Evolutionary conservation across 1,140 invertebrate genomes (phyloP), one percentile per base, ranked within the genome.

Genomic region (Penaeus chinensis): DNA sequence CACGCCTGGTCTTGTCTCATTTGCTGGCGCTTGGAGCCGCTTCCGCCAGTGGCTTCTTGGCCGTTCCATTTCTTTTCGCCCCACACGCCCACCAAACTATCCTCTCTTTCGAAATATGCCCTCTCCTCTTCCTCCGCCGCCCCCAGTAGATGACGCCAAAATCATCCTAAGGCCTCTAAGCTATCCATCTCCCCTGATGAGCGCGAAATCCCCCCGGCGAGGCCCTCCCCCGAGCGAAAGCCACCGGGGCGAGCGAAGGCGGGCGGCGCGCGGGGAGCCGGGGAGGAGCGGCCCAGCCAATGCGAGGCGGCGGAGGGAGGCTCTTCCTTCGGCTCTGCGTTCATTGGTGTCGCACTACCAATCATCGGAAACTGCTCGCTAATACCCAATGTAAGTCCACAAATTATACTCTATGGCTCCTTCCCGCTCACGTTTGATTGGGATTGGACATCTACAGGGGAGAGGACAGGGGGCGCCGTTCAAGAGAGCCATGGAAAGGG

Each of bases 351-450:
- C 91, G 91, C 90, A 92, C 92, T 92, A 91, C 90, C 91, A 91
- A 91, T 91, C 91, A 91, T 90, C 90, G 90, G 91, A 91, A 89
- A 89, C 88, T 88, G 82, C 88, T 78, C 86, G 74, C 90, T 90
- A 95, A 95, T 95, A 94, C 95, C 94, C 94, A 94, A 95, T 95
- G 95, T 95, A 95, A 95, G 95, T 95, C 93, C 94, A 94, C 94
- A 95, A 94, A 95, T 95, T 95, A 95, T 94, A 93, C 94, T 94
- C 93, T 91, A 91, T 92, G 90, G 81, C 88, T 89, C 78, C 88
- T 89, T 90, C 86, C 89, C 84, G 89, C 90, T 87, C 89, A 91
- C 88, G 81, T 89, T 91, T 90, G 90, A 89, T 87, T 90, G 90
- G 82, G 87, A 71, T 61, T 84, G 37, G 85, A 85, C 80, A 60